These are phyloP conservation scores for Cephalopterus ornatus DNA, from an alignment of 2,113 vertebrate genomes.

Conservation along the genomic window DNA sequence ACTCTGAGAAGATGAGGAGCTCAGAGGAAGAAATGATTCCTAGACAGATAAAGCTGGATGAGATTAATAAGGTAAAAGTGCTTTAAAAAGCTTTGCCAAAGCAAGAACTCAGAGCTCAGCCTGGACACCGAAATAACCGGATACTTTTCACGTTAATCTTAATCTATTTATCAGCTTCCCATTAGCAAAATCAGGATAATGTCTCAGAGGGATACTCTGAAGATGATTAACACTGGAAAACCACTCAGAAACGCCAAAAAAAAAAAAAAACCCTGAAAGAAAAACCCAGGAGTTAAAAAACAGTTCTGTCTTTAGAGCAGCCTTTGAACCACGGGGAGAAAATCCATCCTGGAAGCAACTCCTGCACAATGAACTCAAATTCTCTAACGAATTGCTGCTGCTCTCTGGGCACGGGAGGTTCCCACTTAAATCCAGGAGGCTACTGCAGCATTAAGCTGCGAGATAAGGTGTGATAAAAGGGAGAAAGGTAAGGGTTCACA, in stretches of 20 bases:
- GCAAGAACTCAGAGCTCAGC: not conserved
- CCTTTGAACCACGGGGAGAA: not conserved
- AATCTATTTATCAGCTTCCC: not conserved
- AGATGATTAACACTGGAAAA: not conserved
- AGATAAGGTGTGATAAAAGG: not conserved
- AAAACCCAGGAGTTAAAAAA: not conserved
- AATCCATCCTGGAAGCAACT: not conserved
- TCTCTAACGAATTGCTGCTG: not conserved
- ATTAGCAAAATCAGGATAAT: not conserved
- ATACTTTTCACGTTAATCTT: not conserved
- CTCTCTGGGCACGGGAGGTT: not conserved
- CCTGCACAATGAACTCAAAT: not conserved
- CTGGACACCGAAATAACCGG: not conserved
- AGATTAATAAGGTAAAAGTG: not conserved
- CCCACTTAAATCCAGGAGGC: not conserved
- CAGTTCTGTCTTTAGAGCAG: not conserved
- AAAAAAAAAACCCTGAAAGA: accelerated
- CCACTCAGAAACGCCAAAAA: not conserved
- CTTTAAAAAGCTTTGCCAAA: not conserved
- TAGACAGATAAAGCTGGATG: not conserved
- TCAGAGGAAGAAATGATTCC: not conserved
- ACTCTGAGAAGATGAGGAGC: not conserved
- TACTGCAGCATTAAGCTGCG: not conserved
- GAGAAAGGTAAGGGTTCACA: not conserved
- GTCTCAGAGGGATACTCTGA: not conserved